Conservation (phyloP, 2,888 invertebrate species). For the Lacanobia wlatinum region DNA sequence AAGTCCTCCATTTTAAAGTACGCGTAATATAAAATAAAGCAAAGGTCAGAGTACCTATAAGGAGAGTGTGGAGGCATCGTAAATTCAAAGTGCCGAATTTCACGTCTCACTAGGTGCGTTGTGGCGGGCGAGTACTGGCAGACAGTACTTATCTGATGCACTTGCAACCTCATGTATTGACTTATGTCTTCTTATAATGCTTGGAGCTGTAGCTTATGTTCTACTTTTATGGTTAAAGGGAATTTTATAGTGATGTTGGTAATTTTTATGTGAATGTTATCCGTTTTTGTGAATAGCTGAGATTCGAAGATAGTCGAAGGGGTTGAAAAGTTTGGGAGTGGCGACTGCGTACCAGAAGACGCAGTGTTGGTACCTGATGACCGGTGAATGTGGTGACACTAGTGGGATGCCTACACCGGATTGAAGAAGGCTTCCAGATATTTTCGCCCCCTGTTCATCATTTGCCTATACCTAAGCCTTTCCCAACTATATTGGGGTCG, state of each 20-base stretch:
- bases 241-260: conserved; percentile 4
- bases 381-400: no score
- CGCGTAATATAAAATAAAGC: conserved; percentile 41
- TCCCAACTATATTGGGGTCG: no score
- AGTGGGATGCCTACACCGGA: no score
- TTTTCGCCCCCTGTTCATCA: no score
- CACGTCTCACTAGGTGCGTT: conserved; percentile 71
- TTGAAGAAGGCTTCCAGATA: no score
- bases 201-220: conserved; percentile 11
- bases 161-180: conserved; percentile 38
- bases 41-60: conserved; percentile 52
- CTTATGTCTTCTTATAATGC: conserved; percentile 29
- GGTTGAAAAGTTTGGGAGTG: no score
- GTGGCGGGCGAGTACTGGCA: conserved; percentile 59
- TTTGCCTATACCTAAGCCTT: no score
- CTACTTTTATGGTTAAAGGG: conserved; percentile 1
- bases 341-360: no score
- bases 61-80: conserved; percentile 63
- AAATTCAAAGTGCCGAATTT: conserved; percentile 76
- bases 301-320: no score
- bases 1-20: conserved; percentile 15
- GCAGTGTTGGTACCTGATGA: no score
- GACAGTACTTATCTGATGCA: conserved; percentile 53
- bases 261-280: neutral
- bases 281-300: neutral